Percentiles rank a stretch among this genome's conserved stretches.
Evolutionary conservation across 1,140 invertebrate genomes (phyloP).

Genomic region (Glossosoma conforme): DNA sequence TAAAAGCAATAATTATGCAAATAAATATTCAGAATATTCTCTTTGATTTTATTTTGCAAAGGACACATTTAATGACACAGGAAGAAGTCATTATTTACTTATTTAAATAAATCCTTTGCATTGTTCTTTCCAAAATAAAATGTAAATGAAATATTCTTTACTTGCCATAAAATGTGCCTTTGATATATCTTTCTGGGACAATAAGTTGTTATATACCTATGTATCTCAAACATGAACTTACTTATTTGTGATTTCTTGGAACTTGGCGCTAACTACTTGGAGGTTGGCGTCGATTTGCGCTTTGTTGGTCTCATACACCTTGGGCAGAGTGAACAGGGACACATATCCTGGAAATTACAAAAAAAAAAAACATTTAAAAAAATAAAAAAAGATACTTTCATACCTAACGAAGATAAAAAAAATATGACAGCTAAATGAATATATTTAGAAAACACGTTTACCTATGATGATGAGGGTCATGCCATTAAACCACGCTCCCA

Average conservation of each 20-base stretch:
- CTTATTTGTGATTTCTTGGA: constrained; percentile 85
- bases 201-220: constrained; percentile 5
- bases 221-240: constrained; percentile 47
- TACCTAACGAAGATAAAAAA: not conserved
- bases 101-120: not conserved
- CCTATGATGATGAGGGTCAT: constrained; percentile 93
- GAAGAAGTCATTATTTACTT: not conserved
- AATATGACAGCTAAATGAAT: not conserved
- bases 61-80: not conserved
- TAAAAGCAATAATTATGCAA: no score
- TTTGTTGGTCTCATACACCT: constrained; percentile 97
- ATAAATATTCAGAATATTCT: no score
- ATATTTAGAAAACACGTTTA: no score
- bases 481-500: constrained; percentile 97
- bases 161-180: not conserved
- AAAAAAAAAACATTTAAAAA: constrained; percentile 28
- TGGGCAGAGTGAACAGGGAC: constrained; percentile 91
- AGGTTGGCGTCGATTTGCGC: constrained; percentile 92
- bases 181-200: constrained; percentile 1
- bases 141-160: constrained; percentile 6
- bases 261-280: constrained; percentile 78
- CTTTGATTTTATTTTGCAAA: not conserved
- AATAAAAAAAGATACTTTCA: not conserved
- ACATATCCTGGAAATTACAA: constrained; percentile 71
- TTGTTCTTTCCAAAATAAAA: constrained; percentile 6